Evolutionary conservation across 2,797 vertebrate species (phyloP).

Genomic region (Bufotes viridis): DNA sequence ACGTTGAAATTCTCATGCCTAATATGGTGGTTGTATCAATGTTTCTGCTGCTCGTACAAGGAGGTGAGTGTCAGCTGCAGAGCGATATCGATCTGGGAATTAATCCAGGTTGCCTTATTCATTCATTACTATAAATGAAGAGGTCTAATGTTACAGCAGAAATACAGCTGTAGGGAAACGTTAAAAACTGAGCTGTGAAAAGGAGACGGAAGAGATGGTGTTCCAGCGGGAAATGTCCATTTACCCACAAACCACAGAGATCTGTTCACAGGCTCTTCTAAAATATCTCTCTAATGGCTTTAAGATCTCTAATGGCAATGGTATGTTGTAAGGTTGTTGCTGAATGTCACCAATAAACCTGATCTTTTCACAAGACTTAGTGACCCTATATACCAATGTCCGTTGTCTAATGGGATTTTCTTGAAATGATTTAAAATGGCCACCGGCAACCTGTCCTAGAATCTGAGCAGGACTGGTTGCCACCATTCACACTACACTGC

Average conservation of each 20-base stretch:
- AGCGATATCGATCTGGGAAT: constrained; percentile 29
- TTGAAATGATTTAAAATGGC: too few relatives aligned
- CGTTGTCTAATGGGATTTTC: not conserved
- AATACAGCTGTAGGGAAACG: constrained; percentile 9
- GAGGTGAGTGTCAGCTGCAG: constrained; percentile 30
- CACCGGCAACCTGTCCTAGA: too few relatives aligned
- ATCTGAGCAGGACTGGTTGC: too few relatives aligned
- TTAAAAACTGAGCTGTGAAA: not conserved
- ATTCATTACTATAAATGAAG: constrained; percentile 26
- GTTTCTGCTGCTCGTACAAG: not conserved
- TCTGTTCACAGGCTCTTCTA: not conserved
- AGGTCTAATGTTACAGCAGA: constrained; percentile 18
- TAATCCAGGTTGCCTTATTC: constrained; percentile 12
- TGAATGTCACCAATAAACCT: not conserved
- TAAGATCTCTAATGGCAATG: not conserved
- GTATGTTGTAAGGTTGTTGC: too few relatives aligned
- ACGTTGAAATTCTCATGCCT: not conserved
- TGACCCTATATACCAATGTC: not conserved
- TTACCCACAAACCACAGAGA: constrained; percentile 16
- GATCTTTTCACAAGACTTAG: not conserved
- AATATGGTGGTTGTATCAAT: constrained; percentile 20
- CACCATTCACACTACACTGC: too few relatives aligned
- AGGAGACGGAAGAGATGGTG: not conserved
- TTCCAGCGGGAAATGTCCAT: not conserved
- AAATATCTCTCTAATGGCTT: not conserved